Base-by-base conservation (phyloP, 2,797 vertebrate species). In the Crocodylus rhombifer region DNA sequence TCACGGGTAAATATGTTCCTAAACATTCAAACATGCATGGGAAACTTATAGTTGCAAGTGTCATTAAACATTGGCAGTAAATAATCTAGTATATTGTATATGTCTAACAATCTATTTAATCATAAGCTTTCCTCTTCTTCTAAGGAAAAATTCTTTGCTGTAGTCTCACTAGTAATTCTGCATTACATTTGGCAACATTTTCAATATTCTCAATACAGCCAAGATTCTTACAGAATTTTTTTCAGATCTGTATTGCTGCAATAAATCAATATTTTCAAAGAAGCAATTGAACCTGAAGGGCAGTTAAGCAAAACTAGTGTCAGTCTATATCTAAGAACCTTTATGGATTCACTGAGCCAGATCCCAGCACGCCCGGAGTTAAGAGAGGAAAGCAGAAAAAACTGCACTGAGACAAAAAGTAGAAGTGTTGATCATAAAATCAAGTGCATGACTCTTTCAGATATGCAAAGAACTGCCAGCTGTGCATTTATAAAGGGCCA, bases 101-200 rank as follows among this genome's bases (percentile, higher is more conserved):
- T 51, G 42, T 51, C 42, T 51, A 51, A 51, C 42, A 51, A 51
- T 51, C 42, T 61, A 3, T 56, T 83, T 65, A 23, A 65, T 58
- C 13, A 15, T 1, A 42, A 64, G 51, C 56, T 77, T 5, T 64
- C 5, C 16, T 62, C 7, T 26, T 36, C 74, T 78, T 83, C 87
- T 74, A 74, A 30, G 57, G 20, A 82, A 86, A 7, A 21, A 3
- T 74, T 20, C 86, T 90, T 82, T 57, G 89, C 65, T 88, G 92
- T 89, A 76, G 78, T 79, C 64, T 92, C 92, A 93, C 36, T 87
- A 74, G n/a, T 88, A 74, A 57, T 73, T 90, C 36, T 93, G 26
- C 26, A 82, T 86, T 95, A 82, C 55, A 83, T 94, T 95, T 96
- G 42, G 91, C 57, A 33, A 69, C 55, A 78, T 89, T 94, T 79